Evolutionary conservation across 2,797 vertebrate species (phyloP).

Genomic region (Clarias fuscus): DNA sequence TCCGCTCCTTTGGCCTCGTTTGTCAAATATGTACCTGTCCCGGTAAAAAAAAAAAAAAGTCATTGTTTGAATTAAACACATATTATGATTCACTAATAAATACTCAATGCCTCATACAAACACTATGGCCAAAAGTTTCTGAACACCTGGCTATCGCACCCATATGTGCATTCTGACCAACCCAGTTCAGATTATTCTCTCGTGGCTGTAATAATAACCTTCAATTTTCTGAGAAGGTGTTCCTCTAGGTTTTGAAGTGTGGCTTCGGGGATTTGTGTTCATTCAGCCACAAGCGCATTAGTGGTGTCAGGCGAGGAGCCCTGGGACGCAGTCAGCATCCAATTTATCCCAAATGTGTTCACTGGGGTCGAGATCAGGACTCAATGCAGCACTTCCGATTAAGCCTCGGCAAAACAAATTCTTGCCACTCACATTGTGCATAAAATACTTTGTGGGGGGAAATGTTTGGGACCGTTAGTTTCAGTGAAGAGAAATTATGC

Average conservation of each 20-base stretch:
- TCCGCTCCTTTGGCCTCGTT: conserved; percentile 99
- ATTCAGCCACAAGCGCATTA: not conserved
- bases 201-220: not conserved
- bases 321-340: not conserved
- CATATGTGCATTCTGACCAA: not conserved
- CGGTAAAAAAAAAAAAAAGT: not conserved
- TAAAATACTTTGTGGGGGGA: not conserved
- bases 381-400: not conserved
- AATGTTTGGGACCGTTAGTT: not conserved
- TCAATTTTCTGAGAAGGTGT: not conserved
- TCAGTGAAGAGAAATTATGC: not conserved
- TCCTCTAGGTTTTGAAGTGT: not conserved
- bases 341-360: not conserved
- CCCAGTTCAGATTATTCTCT: not conserved
- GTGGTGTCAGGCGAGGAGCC: not conserved
- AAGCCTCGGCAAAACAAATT: not conserved
- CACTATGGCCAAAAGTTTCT: not conserved
- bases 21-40: conserved; percentile 94
- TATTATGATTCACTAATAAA: not conserved
- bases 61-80: not conserved
- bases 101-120: not conserved
- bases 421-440: too few relatives aligned
- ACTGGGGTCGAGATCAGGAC: not conserved
- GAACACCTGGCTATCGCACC: not conserved
- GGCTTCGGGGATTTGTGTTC: not conserved